These are phyloP conservation scores for Octopus bimaculoides DNA, from an alignment of 1,140 invertebrate genomes.

Conservation along the genomic window DNA sequence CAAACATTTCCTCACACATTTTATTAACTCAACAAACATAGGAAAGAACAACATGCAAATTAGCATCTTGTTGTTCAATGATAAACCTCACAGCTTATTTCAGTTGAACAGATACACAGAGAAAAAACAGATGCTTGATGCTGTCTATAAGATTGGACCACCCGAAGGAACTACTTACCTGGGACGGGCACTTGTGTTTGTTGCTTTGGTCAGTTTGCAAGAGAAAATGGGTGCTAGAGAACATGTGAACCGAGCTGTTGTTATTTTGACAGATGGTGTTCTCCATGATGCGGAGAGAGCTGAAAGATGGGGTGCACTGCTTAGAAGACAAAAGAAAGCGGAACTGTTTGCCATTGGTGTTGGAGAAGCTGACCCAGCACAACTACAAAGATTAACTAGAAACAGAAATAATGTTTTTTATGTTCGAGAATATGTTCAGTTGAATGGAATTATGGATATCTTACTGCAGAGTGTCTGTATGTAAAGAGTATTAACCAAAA, in stretches of 20 bases:
- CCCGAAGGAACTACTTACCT: not conserved
- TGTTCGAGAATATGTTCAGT: not conserved
- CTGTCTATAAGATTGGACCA: not conserved
- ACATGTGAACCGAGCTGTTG: not conserved
- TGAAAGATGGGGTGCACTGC: not conserved
- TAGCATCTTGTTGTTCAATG: not conserved
- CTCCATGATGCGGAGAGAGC: conserved; percentile 1
- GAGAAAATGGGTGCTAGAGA: conserved; percentile 1
- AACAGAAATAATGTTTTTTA: not conserved
- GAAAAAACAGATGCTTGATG: not conserved
- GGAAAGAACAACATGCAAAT: not conserved
- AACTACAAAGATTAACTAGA: not conserved
- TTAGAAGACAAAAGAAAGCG: not conserved
- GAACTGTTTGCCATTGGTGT: not conserved
- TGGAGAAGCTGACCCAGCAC: conserved; percentile 2
- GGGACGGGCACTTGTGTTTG: not conserved
- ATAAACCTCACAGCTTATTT: not conserved
- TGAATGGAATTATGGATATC: conserved; percentile 6
- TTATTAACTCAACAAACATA: not conserved
- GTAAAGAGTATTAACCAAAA: not conserved
- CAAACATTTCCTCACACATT: not conserved
- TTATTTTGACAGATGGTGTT: not conserved
- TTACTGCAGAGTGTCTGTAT: not conserved
- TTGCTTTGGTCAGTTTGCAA: not conserved
- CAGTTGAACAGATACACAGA: not conserved